Evolutionary conservation across 2,113 vertebrate species (phyloP), one percentile per base, ranked within the genome.

Genomic region (Notarius quadriscutis): DNA sequence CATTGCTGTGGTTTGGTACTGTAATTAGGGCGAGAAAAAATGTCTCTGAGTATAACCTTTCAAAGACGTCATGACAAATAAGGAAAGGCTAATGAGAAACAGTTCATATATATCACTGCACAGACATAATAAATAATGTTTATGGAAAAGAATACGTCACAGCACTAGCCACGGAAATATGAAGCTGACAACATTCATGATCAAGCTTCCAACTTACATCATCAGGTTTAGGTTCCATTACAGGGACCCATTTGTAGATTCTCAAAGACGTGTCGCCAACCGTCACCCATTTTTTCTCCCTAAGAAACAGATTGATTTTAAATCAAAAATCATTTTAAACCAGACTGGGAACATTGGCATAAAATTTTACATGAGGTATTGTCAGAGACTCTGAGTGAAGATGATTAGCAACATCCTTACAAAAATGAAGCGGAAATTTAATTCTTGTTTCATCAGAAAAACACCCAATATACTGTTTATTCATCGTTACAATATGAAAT

Each of bases 231-330:
- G 97, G 96, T 91, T 97, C 97, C 7, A 96, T 96, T 92, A 97
- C 96, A 34, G 97, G 97, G 62, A 97, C 97, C 97, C 97, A 97
- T 92, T 97, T 97, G 95, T 97, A 97, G 95, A 97, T 97, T 87
- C 97, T 93, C 62, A 97, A 94, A 74, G 97, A 97, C 0, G 97
- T 97, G 92, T 97, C 97, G 0, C 97, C 97, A 87, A 97, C 96
- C 4, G 97, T 97, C 92, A 97, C 97, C 97, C 97, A 97, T 91
- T 97, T 97, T 94, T 97, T 97, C 94, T 97, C 97, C 97, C 97
- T 97, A n/a, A 62, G 48, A 88, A 71, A 53, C 5, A 78, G 18
- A 60, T 6, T 30, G 20, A 22, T 51, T 34, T 75, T 51, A 80
- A 4, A 30, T 48, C 25, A 25, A 4, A 20, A 5, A 58, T 12